A percentile compares a stretch with the other conserved stretches of the same genome.
Conservation (phyloP, 2,113 vertebrate genomes). For the Halcyon malimbica region DNA sequence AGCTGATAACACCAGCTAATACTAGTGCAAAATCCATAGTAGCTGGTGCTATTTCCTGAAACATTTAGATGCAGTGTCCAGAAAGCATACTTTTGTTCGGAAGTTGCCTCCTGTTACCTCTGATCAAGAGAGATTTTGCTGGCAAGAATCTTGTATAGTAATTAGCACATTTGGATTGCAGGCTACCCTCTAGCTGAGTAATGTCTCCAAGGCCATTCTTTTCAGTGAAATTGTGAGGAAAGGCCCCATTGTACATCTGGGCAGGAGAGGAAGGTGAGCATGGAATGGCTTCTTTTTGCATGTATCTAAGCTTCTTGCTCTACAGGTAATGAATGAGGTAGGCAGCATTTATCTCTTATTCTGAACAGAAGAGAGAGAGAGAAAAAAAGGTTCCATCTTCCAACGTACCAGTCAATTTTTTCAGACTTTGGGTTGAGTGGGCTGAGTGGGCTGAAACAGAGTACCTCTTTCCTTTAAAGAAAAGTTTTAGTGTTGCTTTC, state of each 20-base stretch:
- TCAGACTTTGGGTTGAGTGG: not conserved
- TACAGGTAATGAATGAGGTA: not conserved
- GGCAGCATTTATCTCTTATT: not conserved
- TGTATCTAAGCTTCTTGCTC: not conserved
- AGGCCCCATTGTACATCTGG: not conserved
- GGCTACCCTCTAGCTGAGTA: not conserved
- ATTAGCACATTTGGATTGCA: not conserved
- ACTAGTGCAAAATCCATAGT: not conserved
- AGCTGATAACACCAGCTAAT: not conserved
- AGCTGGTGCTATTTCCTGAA: not conserved
- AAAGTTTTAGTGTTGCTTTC: not conserved
- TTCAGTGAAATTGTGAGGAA: not conserved
- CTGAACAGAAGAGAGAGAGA: not conserved
- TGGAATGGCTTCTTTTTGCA: not conserved
- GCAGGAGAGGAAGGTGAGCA: not conserved
- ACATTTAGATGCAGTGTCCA: not conserved
- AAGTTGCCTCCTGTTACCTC: not conserved
- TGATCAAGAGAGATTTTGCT: not conserved
- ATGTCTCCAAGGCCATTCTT: not conserved
- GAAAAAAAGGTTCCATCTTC: not conserved
- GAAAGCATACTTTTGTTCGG: not conserved
- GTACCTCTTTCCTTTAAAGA: not conserved
- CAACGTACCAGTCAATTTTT: not conserved
- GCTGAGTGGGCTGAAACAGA: not conserved
- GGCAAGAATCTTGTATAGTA: not conserved